Base-by-base conservation (phyloP, 2,888 invertebrate genomes). In the Lasioglossum figueresi region DNA sequence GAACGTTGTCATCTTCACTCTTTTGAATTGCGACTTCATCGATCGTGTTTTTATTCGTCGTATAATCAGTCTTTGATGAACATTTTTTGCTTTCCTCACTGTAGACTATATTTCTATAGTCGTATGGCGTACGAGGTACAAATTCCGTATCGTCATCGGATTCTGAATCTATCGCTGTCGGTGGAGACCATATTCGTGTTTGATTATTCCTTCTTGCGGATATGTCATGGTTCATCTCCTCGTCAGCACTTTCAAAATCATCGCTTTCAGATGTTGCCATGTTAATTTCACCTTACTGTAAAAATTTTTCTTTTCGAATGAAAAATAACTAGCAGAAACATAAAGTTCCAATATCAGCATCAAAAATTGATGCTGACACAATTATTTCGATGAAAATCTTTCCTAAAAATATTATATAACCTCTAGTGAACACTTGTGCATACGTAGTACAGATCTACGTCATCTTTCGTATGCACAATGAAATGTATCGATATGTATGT, bases 251-350 rank as follows among this genome's bases (percentile, higher is more conserved):
- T 94, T 97, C 97, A 93, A 97, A 97, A 92, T 96, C 97, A 91
- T 97, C 97, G 94, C 97, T 97, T 88, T 97, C 97, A 88, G 97
- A 97, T 56, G 97, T 96, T 92, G 96, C 96, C 97, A 97, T 97
- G 88, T 88, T 91, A 76, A 31, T 66, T 74, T 27, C 16, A 12
- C 34, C n/a, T 37, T 48, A 40, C 45, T 63, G 56, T 59, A 31
- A 31, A 75, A 23, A 77, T 71, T 74, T 74, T 14, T 76, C 3
- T 34, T 27, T 48, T 4, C 23, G 14, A 45, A 37, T n/a, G 8
- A 56, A 6, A 63, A 34, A 52, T 73, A 80, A 63, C 3, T 31
- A 68, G 34, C 5, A 6, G n/a, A 31, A 27, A 59, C 19, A 59
- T 40, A 4, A 37, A 34, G 34, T 27, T 23, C 16, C 10, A 16